These are phyloP conservation scores for Diachasma alloeum DNA, from an alignment of 1,140 invertebrate species.

Conservation along the genomic window DNA sequence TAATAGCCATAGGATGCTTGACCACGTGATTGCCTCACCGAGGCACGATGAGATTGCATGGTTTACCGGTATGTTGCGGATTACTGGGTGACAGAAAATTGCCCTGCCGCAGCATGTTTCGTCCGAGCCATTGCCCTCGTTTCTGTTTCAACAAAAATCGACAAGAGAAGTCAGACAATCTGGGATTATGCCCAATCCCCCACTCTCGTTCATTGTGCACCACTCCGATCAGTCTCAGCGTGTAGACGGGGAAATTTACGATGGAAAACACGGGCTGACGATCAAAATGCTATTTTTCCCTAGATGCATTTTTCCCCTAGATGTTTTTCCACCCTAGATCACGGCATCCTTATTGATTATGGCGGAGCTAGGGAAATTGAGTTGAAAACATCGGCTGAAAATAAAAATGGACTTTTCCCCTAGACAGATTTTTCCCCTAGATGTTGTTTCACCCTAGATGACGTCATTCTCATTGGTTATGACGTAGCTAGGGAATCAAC, in stretches of 20 bases:
- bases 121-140: slow-evolving; percentile 22
- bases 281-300: background rate
- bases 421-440: no score
- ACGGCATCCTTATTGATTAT: no score
- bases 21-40: slow-evolving; percentile 41
- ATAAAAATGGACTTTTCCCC: no score
- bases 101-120: slow-evolving; percentile 48
- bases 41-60: slow-evolving; percentile 34
- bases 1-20: slow-evolving; percentile 39
- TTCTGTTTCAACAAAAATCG: background rate
- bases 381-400: no score
- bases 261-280: background rate
- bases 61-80: slow-evolving; percentile 46
- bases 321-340: no score
- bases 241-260: background rate
- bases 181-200: background rate
- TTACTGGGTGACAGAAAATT: slow-evolving; percentile 39
- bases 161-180: background rate
- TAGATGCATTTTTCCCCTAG: no score
- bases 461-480: no score
- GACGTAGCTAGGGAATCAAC: no score
- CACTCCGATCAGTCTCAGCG: background rate
- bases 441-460: no score
- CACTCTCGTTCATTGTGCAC: background rate
- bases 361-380: no score